Evolutionary conservation across 1,140 invertebrate species (phyloP).

Genomic region (Anadara kagoshimensis): DNA sequence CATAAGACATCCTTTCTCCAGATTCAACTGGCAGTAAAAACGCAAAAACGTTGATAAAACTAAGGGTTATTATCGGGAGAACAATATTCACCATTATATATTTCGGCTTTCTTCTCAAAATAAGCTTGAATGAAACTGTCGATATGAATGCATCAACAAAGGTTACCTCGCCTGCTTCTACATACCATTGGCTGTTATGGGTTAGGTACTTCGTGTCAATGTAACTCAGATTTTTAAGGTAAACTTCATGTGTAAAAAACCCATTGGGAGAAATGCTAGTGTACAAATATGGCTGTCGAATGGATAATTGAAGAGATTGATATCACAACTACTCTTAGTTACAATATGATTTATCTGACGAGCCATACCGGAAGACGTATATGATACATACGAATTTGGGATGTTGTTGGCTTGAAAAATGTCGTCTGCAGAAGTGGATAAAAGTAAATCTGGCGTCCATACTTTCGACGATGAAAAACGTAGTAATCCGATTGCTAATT

Average conservation of each 20-base stretch:
- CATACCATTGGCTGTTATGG: too few relatives aligned
- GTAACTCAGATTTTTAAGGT: neutral
- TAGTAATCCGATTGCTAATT: neutral
- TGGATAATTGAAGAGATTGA: constrained; percentile 16
- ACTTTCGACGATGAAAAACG: neutral
- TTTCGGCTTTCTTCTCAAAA: constrained; percentile 11
- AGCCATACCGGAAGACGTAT: neutral
- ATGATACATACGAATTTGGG: constrained; percentile 2
- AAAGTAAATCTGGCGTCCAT: constrained; percentile 12
- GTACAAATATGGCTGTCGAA: constrained; percentile 16
- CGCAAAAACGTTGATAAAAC: constrained; percentile 19
- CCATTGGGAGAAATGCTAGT: constrained; percentile 3
- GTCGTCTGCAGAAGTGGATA: constrained; percentile 5
- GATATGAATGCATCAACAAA: neutral
- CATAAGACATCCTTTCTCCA: constrained; percentile 29
- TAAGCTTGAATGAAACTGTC: constrained; percentile 3
- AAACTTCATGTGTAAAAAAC: neutral
- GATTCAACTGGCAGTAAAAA: constrained; percentile 26
- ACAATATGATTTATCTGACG: neutral
- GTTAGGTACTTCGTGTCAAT: too few relatives aligned
- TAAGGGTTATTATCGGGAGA: constrained; percentile 8
- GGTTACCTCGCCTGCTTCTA: neutral
- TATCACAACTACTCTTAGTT: constrained; percentile 3
- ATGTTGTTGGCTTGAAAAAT: neutral
- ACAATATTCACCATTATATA: constrained; percentile 24